phyloP scores from a whole-genome alignment of 30 jellyfish, hydroid and myxozoan species.

The Nemopilema nomurai region DNA sequence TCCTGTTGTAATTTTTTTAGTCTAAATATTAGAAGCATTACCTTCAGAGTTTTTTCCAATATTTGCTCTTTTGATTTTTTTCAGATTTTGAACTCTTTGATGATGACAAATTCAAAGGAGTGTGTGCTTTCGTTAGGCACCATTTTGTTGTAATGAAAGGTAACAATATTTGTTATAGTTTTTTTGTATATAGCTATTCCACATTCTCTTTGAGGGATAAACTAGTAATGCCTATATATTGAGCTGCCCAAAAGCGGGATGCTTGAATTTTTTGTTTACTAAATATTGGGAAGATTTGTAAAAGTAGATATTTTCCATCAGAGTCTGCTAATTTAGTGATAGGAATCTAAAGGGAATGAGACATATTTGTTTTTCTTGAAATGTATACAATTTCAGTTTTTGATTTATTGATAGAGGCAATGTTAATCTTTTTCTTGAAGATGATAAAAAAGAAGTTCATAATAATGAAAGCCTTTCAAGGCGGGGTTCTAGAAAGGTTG shows the following conservation, averaged over 20 bases:
- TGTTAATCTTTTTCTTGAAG: background rate
- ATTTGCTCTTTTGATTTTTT: background rate
- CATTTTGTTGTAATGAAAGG: conserved; percentile 44
- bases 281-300: no score
- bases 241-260: no score
- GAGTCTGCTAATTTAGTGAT: no score
- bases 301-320: no score
- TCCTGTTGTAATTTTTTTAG: background rate
- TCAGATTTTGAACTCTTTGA: conserved; percentile 86
- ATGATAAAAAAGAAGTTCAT: background rate
- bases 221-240: background rate
- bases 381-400: no score
- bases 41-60: background rate
- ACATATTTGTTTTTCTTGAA: no score
- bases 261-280: no score
- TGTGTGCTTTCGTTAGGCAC: conserved; percentile 63
- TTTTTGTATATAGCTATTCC: background rate
- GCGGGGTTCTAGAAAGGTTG: conserved; percentile 1
- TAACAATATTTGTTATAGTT: background rate
- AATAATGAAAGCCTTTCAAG: conserved; percentile 1
- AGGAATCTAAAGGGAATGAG: no score
- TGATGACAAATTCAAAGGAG: conserved; percentile 75
- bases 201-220: background rate
- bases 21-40: no score
- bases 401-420: no score